phyloP scores from a whole-genome alignment of 2,797 vertebrate species.

The Anguilla marmorata region DNA sequence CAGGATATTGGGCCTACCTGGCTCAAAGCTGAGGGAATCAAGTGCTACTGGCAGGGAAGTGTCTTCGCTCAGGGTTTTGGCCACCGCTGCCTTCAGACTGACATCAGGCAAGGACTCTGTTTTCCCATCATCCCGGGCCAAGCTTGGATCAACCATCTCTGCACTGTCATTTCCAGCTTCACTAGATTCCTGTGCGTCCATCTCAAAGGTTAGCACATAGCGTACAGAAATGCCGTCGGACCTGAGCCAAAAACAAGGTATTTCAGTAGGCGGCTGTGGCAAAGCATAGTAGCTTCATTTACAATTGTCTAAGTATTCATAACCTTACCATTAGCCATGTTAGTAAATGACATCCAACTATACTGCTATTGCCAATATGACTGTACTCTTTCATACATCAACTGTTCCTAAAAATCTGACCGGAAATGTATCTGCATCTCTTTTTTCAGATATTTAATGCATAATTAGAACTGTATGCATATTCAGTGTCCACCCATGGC shows the following conservation, averaged over 20 bases:
- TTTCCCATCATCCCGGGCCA: constrained; percentile 49
- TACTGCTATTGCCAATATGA: not conserved
- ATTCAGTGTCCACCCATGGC: constrained; percentile 38
- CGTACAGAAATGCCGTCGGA: constrained; percentile 76
- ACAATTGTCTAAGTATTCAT: not conserved
- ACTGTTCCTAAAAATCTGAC: not conserved
- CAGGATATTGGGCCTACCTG: constrained; percentile 51
- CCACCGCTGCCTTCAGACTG: constrained; percentile 77
- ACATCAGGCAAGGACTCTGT: constrained; percentile 53
- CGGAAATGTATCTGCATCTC: not conserved
- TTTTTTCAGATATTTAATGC: not conserved
- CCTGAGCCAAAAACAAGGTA: constrained; percentile 57
- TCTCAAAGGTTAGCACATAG: constrained; percentile 79
- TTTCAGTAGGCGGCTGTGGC: not conserved
- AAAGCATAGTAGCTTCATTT: not conserved
- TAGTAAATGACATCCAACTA: not conserved
- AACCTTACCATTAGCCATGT: not conserved
- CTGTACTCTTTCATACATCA: not conserved
- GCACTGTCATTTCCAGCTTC: constrained; percentile 65
- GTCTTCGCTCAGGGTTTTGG: constrained; percentile 76
- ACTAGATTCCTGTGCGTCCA: constrained; percentile 62
- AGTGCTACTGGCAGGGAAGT: constrained; percentile 78
- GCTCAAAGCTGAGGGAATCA: constrained; percentile 75
- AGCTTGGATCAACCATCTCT: constrained; percentile 42
- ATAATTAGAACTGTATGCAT: constrained; percentile 38